These are phyloP conservation scores for Turritopsis dohrnii DNA, from an alignment of 30 jellyfish, hydroid and myxozoan genomes.

Conservation along the genomic window DNA sequence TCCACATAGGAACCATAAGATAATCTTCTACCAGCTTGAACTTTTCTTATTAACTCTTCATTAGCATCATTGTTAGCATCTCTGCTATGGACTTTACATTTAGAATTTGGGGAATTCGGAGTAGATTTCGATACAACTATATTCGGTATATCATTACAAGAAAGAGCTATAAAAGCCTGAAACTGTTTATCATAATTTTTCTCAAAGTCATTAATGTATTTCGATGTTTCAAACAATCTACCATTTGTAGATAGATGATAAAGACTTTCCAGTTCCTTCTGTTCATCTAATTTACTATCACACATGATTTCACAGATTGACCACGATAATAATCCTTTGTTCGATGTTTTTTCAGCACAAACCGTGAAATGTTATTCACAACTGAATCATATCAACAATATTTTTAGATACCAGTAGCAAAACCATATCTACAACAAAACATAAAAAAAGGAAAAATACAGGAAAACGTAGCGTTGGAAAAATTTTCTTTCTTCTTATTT, in stretches of 20 bases:
- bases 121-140: constrained; percentile 13
- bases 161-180: neutral
- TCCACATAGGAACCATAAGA: neutral
- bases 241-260: neutral
- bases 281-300: neutral
- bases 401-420: neutral
- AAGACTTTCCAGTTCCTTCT: neutral
- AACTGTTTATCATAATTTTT: neutral
- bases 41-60: neutral
- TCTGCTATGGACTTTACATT: neutral
- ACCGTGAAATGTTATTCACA: neutral
- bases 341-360: neutral
- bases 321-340: neutral
- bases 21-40: neutral
- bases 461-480: neutral
- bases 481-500: neutral
- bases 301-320: neutral
- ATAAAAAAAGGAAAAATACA: neutral
- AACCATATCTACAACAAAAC: neutral
- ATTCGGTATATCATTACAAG: neutral
- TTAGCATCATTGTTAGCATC: neutral
- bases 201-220: neutral
- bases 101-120: neutral
- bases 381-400: neutral
- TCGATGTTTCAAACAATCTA: neutral